Evolutionary conservation across 2,113 vertebrate species (phyloP), one percentile per base, ranked within the genome.

Genomic region (Menidia beryllina): DNA sequence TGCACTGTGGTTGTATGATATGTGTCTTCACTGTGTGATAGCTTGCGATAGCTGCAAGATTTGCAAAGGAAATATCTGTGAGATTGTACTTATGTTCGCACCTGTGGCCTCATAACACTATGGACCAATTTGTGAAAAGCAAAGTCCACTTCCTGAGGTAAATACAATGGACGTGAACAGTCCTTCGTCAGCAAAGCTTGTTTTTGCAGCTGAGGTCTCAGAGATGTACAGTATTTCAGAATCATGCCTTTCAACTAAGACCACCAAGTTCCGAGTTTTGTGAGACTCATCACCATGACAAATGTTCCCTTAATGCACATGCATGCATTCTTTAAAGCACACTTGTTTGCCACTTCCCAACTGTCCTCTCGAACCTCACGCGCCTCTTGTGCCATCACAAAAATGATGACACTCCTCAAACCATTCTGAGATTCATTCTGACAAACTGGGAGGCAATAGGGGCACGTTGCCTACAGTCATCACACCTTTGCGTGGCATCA

Each of bases 381-480:
- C 30, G 56, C 41, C 50, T 34, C 52, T 48, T 45, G 34, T 65
- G 69, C 47, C 8, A 36, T 87, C 85, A 80, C 50, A 85, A 82
- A 68, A 72, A 83, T 85, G 69, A 76, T 70, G 77, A 86, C 86
- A 84, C 79, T 83, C 48, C 38, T 60, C 51, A 53, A 70, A 67
- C 67, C 54, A 72, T 70, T 64, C 55, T 0, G 45, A 82, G 75
- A 88, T 67, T 24, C 14, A 14, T 51, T 76, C 27, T 83, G 86
- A 87, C 82, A 89, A 84, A 83, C 70, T 74, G 81, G 30, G 71
- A 75, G 77, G 76, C 63, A 61, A 78, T 8, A 24, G 61, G 77
- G 86, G 50, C 71, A 73, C 72, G 56, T 68, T 52, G 87, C 88
- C 77, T 30, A 41, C 27, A 72, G 90, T 49, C n/a, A 85, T 87